Evolutionary conservation across 2,888 invertebrate genomes (phyloP).

Genomic region (Eremobia ochroleuca): DNA sequence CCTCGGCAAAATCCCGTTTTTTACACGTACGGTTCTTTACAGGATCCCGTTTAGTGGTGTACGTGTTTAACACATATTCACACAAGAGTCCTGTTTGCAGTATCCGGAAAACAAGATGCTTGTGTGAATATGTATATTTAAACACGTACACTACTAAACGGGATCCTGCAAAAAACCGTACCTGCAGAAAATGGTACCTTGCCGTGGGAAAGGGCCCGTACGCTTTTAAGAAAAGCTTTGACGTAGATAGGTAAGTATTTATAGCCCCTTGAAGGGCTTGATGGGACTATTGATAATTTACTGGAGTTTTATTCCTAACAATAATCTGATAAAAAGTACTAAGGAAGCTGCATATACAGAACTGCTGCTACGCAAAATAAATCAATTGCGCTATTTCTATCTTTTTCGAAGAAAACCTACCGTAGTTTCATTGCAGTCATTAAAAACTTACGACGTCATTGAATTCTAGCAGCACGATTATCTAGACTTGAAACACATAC

Average conservation of each 20-base stretch:
- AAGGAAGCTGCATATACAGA: not conserved
- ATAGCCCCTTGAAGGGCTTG: not conserved
- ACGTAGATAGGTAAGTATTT: not conserved
- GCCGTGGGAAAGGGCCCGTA: too few relatives aligned
- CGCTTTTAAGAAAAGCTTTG: conserved; percentile 20
- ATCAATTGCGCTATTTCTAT: conserved; percentile 10
- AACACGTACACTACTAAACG: too few relatives aligned
- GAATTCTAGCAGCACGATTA: conserved; percentile 21
- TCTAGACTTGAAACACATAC: conserved; percentile 22
- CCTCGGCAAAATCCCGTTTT: too few relatives aligned
- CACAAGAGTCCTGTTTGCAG: too few relatives aligned
- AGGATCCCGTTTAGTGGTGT: too few relatives aligned
- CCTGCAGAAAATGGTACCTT: too few relatives aligned
- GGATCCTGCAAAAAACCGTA: too few relatives aligned
- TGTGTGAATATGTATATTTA: too few relatives aligned
- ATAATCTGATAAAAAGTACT: not conserved
- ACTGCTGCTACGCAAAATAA: conserved; percentile 4
- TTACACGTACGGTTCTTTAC: too few relatives aligned
- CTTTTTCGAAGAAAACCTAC: not conserved
- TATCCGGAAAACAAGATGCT: too few relatives aligned
- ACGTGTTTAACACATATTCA: too few relatives aligned
- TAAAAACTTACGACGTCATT: conserved; percentile 8
- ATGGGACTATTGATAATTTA: not conserved
- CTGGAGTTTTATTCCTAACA: not conserved
- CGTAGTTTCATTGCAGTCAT: conserved; percentile 13